Conservation (phyloP, 2,888 invertebrate species). For the Blomia tropicalis region DNA sequence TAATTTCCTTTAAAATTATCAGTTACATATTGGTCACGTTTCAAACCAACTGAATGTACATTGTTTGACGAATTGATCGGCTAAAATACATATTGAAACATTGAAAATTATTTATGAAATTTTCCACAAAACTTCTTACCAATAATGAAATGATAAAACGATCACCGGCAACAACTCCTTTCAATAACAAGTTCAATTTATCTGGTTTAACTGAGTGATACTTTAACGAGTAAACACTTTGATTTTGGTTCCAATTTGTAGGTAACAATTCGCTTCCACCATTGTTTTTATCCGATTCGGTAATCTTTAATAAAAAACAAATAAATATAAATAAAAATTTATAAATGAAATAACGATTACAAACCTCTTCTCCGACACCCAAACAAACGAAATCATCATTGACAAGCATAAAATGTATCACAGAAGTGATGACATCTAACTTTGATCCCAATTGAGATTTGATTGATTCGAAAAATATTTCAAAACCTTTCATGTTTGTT, state of each 20-base stretch:
- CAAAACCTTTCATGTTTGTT: background rate
- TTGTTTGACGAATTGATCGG: background rate
- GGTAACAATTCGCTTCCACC: slow-evolving; percentile 52
- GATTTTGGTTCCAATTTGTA: slow-evolving; percentile 51
- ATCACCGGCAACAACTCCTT: slow-evolving; percentile 27
- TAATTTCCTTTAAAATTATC: background rate
- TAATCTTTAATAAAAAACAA: background rate
- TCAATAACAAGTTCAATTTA: slow-evolving; percentile 16
- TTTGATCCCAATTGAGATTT: background rate
- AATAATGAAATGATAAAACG: background rate
- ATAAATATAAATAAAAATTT: too few species aligned
- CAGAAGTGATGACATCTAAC: background rate
- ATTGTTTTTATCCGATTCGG: background rate
- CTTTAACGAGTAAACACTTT: slow-evolving; percentile 51
- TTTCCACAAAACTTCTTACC: background rate
- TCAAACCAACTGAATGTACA: background rate
- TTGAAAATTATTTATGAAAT: background rate
- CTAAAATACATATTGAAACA: background rate
- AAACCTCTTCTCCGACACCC: background rate
- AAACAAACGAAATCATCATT: background rate
- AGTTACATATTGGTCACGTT: background rate
- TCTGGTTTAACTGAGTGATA: slow-evolving; percentile 34
- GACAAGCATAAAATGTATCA: background rate
- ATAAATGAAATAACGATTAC: too few species aligned
- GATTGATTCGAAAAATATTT: background rate